Percentiles rank a stretch among this genome's conserved stretches.
phyloP scores from a whole-genome alignment of 2,113 vertebrate genomes.

The Archocentrus centrarchus region DNA sequence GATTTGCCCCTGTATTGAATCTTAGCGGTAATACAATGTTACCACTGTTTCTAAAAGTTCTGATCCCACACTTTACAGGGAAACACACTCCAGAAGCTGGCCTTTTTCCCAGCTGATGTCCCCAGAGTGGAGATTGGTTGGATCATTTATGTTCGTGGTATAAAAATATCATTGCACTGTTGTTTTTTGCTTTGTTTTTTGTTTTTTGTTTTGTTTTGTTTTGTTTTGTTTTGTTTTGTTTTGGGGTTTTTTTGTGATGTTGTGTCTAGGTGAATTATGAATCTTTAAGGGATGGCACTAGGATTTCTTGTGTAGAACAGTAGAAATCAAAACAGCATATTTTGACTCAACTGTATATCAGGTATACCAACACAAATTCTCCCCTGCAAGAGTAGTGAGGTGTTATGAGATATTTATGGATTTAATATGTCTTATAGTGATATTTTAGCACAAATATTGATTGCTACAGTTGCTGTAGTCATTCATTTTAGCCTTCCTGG shows the following conservation, averaged over 20 bases:
- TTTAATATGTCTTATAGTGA: not conserved
- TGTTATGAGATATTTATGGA: not conserved
- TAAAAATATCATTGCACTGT: not conserved
- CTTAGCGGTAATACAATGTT: constrained; percentile 16
- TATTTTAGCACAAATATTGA: not conserved
- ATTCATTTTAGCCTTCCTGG: not conserved
- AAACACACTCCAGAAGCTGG: not conserved
- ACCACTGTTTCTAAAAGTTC: constrained; percentile 11
- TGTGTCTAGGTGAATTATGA: not conserved
- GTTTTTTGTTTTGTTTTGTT: not conserved
- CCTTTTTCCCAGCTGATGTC: constrained; percentile 17
- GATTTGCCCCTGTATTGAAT: constrained; percentile 44
- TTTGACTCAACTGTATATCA: no score
- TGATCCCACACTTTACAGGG: constrained; percentile 40
- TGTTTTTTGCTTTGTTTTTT: not conserved
- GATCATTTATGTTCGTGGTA: not conserved
- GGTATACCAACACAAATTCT: not conserved
- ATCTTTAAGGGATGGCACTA: not conserved
- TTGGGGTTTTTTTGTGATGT: not conserved
- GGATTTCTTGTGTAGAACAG: not conserved
- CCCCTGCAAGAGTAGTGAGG: not conserved
- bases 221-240: not conserved
- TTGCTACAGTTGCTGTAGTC: not conserved
- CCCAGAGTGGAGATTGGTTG: not conserved
- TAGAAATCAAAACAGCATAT: not conserved